A percentile compares a stretch with the other conserved stretches of the same genome.
Evolutionary conservation across 2,888 invertebrate genomes (phyloP).

Genomic region (Eudasyphora cyanicolor): DNA sequence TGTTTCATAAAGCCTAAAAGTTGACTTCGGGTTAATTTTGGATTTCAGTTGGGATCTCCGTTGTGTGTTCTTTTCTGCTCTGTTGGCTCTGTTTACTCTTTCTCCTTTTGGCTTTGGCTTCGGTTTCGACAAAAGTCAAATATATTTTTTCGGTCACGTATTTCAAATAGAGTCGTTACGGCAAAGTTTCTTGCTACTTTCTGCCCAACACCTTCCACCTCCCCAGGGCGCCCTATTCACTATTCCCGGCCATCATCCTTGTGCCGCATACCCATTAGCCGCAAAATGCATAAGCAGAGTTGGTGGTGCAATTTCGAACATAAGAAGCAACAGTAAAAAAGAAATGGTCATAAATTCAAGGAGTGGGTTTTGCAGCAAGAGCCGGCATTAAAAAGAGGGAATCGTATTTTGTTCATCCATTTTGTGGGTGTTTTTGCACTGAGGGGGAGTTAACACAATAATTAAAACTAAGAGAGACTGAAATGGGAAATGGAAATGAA

Average conservation of each 20-base stretch:
- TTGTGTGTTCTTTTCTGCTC: slow-evolving; percentile 4
- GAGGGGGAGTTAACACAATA: slow-evolving; percentile 27
- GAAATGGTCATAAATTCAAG: slow-evolving; percentile 29
- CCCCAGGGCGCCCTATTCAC: not conserved
- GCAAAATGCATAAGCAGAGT: slow-evolving; percentile 38
- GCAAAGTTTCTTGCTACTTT: slow-evolving; percentile 43
- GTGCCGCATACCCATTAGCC: too few species aligned
- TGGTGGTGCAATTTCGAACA: not conserved
- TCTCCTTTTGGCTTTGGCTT: slow-evolving; percentile 25
- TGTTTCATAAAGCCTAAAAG: slow-evolving; percentile 52
- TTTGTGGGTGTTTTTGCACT: not conserved
- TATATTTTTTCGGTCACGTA: slow-evolving; percentile 65
- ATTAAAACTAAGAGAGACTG: slow-evolving; percentile 42
- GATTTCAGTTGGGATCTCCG: slow-evolving; percentile 17
- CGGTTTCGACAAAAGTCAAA: slow-evolving; percentile 61
- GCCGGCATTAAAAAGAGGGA: not conserved
- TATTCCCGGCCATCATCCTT: not conserved
- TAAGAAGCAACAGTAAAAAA: slow-evolving; percentile 31
- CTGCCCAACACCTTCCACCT: not conserved
- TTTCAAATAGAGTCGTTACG: slow-evolving; percentile 66
- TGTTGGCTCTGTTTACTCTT: not conserved
- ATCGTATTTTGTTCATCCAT: slow-evolving; percentile 14
- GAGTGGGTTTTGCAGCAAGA: not conserved
- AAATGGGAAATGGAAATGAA: slow-evolving; percentile 16
- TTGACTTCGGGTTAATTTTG: slow-evolving; percentile 38